Evolutionary conservation across 1,140 invertebrate species (phyloP).

Genomic region (Drosophila ironensis): DNA sequence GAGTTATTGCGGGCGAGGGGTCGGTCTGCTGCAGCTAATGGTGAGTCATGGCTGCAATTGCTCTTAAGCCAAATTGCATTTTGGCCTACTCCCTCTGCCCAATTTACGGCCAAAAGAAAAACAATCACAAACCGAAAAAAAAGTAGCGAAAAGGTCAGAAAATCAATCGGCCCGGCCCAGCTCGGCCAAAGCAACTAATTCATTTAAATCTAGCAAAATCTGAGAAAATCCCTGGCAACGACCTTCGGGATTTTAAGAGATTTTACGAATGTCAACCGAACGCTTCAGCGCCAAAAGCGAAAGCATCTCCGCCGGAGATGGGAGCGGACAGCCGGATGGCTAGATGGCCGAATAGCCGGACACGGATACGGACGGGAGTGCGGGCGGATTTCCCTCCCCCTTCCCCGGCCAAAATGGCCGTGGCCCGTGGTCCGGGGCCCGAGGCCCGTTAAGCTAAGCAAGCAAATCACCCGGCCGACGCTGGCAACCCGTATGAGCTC

Average conservation of each 20-base stretch:
- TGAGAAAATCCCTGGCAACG: conserved; percentile 82
- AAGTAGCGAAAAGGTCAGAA: conserved; percentile 77
- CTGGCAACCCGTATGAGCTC: conserved; percentile 71
- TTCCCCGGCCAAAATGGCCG: conserved; percentile 5
- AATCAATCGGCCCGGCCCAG: conserved; percentile 74
- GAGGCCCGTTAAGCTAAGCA: conserved; percentile 71
- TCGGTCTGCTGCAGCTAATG: conserved; percentile 36
- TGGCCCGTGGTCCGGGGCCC: no score
- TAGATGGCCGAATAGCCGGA: background rate
- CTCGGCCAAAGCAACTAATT: conserved; percentile 79
- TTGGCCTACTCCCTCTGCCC: conserved; percentile 33
- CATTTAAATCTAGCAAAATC: conserved; percentile 82
- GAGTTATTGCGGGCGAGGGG: background rate
- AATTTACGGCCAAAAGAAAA: background rate
- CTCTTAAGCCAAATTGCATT: conserved; percentile 30
- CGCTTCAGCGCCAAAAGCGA: conserved; percentile 64
- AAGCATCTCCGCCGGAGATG: conserved; percentile 61
- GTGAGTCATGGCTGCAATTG: conserved; percentile 37
- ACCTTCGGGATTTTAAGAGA: conserved; percentile 82
- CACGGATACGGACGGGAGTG: conserved; percentile 6
- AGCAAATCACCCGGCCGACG: conserved; percentile 66
- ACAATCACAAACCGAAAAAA: conserved; percentile 7
- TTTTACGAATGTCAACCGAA: conserved; percentile 82
- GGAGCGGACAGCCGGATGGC: conserved; percentile 26
- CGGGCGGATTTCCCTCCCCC: conserved; percentile 3